phyloP scores from a whole-genome alignment of 2,113 vertebrate genomes.

The Dinomys branickii region DNA sequence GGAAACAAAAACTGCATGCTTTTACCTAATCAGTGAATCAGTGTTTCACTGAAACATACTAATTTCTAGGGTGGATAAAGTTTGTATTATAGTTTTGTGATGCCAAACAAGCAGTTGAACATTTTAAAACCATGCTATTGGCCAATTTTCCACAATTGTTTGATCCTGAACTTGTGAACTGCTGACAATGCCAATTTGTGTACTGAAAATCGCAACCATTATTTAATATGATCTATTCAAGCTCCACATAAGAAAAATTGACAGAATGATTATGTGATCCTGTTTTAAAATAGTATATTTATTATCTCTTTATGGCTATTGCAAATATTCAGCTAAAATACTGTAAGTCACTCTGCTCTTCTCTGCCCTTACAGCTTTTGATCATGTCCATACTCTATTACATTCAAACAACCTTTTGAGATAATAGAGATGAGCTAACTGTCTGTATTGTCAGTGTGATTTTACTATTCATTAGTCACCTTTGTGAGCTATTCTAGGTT shows the following conservation, averaged over 20 bases:
- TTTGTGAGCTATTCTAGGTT: constrained; percentile 36
- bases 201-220: neutral
- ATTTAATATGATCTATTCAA: neutral
- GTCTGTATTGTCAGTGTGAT: neutral
- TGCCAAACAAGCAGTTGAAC: neutral
- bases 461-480: constrained; percentile 69
- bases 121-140: constrained; percentile 10
- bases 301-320: neutral
- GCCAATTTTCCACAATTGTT: neutral
- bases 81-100: neutral
- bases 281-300: constrained; percentile 12
- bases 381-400: neutral
- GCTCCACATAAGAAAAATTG: neutral
- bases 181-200: neutral
- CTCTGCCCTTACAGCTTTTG: constrained; percentile 1
- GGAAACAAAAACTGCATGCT: neutral
- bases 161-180: neutral
- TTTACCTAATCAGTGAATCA: neutral
- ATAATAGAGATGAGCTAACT: constrained; percentile 44
- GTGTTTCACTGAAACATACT: constrained; percentile 20
- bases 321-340: neutral
- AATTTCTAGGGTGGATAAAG: neutral
- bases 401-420: constrained; percentile 20
- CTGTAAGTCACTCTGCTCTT: neutral
- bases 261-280: neutral